A percentile compares a stretch with the other conserved stretches of the same genome.
These are phyloP conservation scores for Drosophila neotestacea DNA, from an alignment of 2,888 invertebrate species.

Conservation along the genomic window DNA sequence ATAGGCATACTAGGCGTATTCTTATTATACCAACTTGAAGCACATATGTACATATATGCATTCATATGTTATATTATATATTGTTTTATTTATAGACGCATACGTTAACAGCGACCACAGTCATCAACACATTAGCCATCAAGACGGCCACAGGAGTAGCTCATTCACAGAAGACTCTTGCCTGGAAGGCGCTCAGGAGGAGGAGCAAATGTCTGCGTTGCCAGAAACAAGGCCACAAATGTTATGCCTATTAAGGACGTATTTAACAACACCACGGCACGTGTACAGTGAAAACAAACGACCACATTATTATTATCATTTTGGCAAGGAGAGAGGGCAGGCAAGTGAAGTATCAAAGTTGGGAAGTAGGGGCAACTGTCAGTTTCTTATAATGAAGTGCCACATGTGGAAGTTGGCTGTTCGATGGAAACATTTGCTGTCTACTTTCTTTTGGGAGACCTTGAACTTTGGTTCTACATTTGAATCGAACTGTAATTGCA, in stretches of 20 bases:
- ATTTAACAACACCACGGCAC: conserved; percentile 63
- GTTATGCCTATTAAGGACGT: conserved; percentile 70
- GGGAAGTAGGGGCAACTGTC: conserved; percentile 1
- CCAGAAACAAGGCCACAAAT: conserved; percentile 63
- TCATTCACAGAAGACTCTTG: conserved; percentile 26
- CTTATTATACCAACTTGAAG: neutral
- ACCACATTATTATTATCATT: conserved; percentile 71
- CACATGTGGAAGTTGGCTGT: conserved; percentile 44
- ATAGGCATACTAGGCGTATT: conserved; percentile 2
- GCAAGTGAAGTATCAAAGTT: neutral
- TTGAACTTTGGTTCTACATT: conserved; percentile 54
- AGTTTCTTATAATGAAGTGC: conserved; percentile 64
- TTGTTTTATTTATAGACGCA: conserved; percentile 14
- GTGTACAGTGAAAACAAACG: conserved; percentile 74
- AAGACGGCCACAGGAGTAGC: conserved; percentile 29
- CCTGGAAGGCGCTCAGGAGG: conserved; percentile 9
- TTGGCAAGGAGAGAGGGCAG: neutral
- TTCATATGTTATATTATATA: conserved; percentile 23
- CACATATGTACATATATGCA: neutral
- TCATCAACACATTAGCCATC: conserved; percentile 32
- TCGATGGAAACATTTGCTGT: conserved; percentile 33
- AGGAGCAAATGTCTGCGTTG: conserved; percentile 43
- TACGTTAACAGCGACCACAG: conserved; percentile 32
- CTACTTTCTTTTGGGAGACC: conserved; percentile 33
- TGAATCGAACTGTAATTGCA: conserved; percentile 77